A percentile compares a stretch with the other conserved stretches of the same genome.
Conservation (phyloP, 1,140 invertebrate genomes). For the Apocrypta bakeri region DNA sequence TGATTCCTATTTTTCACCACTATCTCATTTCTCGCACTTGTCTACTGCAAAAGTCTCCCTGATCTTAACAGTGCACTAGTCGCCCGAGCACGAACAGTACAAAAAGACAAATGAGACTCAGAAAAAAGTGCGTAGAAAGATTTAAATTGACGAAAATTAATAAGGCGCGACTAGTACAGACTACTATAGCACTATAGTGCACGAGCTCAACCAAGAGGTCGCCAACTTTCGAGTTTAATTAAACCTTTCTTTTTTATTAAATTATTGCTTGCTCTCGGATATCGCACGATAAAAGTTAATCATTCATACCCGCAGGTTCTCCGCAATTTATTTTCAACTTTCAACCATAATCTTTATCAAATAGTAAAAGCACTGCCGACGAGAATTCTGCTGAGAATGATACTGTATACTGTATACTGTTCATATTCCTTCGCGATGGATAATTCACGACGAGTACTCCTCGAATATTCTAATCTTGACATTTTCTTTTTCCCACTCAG, state of each 20-base stretch:
- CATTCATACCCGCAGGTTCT: neutral
- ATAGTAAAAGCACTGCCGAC: neutral
- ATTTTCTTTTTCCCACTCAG: too few species aligned
- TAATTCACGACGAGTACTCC: too few species aligned
- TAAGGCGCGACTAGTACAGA: conserved; percentile 14
- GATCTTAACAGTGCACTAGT: conserved; percentile 16
- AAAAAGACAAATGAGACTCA: neutral
- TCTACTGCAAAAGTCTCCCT: too few species aligned
- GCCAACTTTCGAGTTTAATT: conserved; percentile 8
- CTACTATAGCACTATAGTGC: too few species aligned
- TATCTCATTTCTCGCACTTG: too few species aligned
- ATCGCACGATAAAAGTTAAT: neutral
- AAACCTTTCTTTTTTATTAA: conserved; percentile 7
- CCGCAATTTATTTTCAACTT: neutral
- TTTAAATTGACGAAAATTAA: conserved; percentile 11
- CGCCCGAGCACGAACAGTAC: neutral
- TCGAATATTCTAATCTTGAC: too few species aligned
- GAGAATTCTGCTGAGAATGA: too few species aligned
- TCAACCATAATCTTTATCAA: neutral
- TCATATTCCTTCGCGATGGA: too few species aligned
- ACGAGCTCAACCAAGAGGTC: neutral
- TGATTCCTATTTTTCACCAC: too few species aligned
- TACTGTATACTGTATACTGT: too few species aligned
- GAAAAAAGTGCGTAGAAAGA: neutral
- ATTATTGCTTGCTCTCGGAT: neutral